Base-by-base conservation (phyloP, 2,113 vertebrate species). In the Engraulis encrasicolus region DNA sequence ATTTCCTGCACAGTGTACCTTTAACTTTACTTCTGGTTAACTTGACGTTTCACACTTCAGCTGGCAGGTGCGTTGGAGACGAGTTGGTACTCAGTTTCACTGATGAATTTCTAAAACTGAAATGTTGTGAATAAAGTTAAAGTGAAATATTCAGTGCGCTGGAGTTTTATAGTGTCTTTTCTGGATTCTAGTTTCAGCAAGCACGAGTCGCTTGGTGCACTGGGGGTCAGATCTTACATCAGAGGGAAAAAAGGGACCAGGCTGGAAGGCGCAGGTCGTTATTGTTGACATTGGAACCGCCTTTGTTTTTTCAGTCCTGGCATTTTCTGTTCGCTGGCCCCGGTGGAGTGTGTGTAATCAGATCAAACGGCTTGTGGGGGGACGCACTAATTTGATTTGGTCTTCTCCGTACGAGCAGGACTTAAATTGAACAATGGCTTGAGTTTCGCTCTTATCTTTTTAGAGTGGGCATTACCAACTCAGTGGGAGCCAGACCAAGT, bases 381-480 rank as follows among this genome's bases (percentile, higher is more conserved):
- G 82, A 61, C 48, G 71, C 81, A 84, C 52, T 87, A 80, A 91
- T 89, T 81, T 79, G 19, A 87, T 90, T 86, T 85, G 50, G 17
- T 6, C 27, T 17, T 54, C 37, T 78, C 61, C 45, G 79, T 80
- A 82, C 54, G 84, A 34, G 78, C 14, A 37, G 71, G 52, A 82
- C 27, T 50, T 31, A 31, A 19, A 40, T 37, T 77, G 48, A 66
- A 58, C 38, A 48, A 78, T 85, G 40, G 78, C 83, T 78, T 52
- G 79, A 40, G 80, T 27, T 58, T 83, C 54, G 45, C 34, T 58
- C 52, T 50, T 82, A 78, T 86, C 45, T 82, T 81, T 86, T 85
- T 80, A 84, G 77, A 78, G 82, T 37, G 23, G 54, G 19, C 83
- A 83, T 87, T 80, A 81, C n/a, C 82, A 82, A 40, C 83, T 74